Evolutionary conservation across 2,113 vertebrate genomes (phyloP).

Genomic region (Gymnarchus niloticus): DNA sequence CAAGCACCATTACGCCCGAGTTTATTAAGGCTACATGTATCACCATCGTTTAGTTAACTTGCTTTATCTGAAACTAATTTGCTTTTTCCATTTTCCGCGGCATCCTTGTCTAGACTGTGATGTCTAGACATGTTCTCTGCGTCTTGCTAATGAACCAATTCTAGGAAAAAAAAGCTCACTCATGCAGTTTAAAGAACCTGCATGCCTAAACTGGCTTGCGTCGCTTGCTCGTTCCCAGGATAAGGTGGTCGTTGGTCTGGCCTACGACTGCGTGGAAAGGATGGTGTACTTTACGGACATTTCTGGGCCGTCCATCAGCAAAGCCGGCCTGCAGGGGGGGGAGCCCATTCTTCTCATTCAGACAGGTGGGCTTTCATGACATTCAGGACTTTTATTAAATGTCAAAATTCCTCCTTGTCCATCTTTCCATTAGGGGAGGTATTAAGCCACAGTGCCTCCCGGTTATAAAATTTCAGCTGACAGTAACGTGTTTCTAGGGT

Average conservation of each 20-base stretch:
- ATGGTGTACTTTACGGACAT: constrained; percentile 94
- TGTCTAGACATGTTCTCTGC: neutral
- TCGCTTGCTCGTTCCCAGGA: constrained; percentile 60
- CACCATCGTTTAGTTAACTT: neutral
- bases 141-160: neutral
- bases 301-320: constrained; percentile 78
- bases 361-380: constrained; percentile 61
- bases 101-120: constrained; percentile 9
- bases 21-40: neutral
- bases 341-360: constrained; percentile 69
- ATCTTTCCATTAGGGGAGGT: neutral
- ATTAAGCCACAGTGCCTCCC: neutral
- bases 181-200: constrained; percentile 26
- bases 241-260: constrained; percentile 82
- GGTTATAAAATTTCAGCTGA: neutral
- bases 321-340: constrained; percentile 75
- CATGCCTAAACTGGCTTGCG: constrained; percentile 36
- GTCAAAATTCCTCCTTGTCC: neutral
- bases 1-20: neutral
- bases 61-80: constrained; percentile 11
- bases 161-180: neutral
- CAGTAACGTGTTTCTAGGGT: neutral
- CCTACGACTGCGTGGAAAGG: constrained; percentile 83
- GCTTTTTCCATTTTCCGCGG: neutral
- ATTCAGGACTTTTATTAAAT: neutral